A percentile compares a stretch with the other conserved stretches of the same genome.
phyloP scores from a whole-genome alignment of 2,888 invertebrate genomes.

The Hemicrepidius hirtus region DNA sequence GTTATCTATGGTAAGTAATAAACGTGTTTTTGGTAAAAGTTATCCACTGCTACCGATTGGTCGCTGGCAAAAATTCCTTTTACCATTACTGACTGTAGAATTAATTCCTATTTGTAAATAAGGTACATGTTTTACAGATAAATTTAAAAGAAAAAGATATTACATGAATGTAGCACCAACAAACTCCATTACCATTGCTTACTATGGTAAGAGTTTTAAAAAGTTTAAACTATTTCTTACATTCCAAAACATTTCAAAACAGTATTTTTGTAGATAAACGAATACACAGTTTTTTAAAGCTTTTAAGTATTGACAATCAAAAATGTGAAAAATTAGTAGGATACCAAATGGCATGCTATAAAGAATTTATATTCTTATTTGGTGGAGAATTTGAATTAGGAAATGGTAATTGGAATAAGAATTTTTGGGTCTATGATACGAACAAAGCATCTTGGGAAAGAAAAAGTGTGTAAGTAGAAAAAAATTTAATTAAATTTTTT shows the following conservation, averaged over 20 bases:
- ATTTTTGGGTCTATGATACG: slow-evolving; percentile 67
- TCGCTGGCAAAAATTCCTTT: too few relatives aligned
- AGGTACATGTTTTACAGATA: slow-evolving; percentile 21
- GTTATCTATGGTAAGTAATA: slow-evolving; percentile 48
- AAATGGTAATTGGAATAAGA: slow-evolving; percentile 66
- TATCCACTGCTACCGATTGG: too few relatives aligned
- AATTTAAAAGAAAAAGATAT: slow-evolving; percentile 57
- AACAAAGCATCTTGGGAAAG: slow-evolving; percentile 65
- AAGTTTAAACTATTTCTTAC: neutral
- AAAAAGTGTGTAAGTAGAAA: slow-evolving; percentile 60
- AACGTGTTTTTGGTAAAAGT: too few relatives aligned
- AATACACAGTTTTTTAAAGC: slow-evolving; percentile 45
- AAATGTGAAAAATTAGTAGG: slow-evolving; percentile 61
- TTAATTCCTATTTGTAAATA: too few relatives aligned
- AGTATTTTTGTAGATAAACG: slow-evolving; percentile 45
- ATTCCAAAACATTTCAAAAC: too few relatives aligned
- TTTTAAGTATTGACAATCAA: slow-evolving; percentile 53
- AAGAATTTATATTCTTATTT: slow-evolving; percentile 66
- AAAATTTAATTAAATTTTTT: too few relatives aligned
- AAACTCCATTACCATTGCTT: slow-evolving; percentile 50
- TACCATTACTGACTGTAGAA: too few relatives aligned
- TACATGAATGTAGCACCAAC: slow-evolving; percentile 51
- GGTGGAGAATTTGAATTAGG: slow-evolving; percentile 68
- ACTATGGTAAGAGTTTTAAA: slow-evolving; percentile 54
- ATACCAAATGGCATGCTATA: slow-evolving; percentile 64